Evolutionary conservation across 2,797 vertebrate genomes (phyloP).

Genomic region (Argyrosomus regius): DNA sequence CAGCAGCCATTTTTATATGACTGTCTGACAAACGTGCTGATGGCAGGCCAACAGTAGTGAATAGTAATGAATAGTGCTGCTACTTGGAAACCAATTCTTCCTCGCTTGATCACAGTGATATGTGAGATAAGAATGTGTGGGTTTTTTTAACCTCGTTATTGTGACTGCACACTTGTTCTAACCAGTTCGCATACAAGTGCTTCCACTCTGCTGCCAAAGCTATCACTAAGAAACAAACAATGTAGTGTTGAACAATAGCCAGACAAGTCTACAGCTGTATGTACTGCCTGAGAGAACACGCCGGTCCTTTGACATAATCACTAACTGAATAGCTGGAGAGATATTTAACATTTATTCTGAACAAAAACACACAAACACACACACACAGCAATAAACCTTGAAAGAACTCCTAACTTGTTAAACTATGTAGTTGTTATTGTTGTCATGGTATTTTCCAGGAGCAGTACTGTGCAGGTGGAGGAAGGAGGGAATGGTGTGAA

Average conservation of each 20-base stretch:
- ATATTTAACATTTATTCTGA: conserved; percentile 45
- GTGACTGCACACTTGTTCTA: conserved; percentile 80
- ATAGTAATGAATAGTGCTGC: conserved; percentile 62
- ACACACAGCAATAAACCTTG: conserved; percentile 22
- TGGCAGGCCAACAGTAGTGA: conserved; percentile 60
- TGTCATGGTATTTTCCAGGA: conserved; percentile 42
- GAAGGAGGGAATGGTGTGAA: conserved; percentile 59
- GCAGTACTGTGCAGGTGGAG: conserved; percentile 57
- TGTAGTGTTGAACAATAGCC: conserved; percentile 81
- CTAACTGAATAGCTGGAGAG: conserved; percentile 53
- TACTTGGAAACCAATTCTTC: conserved; percentile 61
- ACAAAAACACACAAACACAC: conserved; percentile 9
- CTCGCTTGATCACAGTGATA: conserved; percentile 63
- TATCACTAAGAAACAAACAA: conserved; percentile 79
- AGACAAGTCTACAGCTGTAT: conserved; percentile 79
- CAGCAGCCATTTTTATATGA: conserved; percentile 68
- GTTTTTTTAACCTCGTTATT: conserved; percentile 70
- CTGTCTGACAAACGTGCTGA: conserved; percentile 71
- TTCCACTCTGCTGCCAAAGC: conserved; percentile 76
- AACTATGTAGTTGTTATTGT: conserved; percentile 34
- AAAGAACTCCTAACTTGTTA: conserved; percentile 39
- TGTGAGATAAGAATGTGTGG: conserved; percentile 68
- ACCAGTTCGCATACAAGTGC: conserved; percentile 79
- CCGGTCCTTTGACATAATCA: conserved; percentile 59
- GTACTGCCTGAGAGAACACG: conserved; percentile 76